Evolutionary conservation across 2,888 invertebrate species (phyloP).

Genomic region (Limnephilus auricula): DNA sequence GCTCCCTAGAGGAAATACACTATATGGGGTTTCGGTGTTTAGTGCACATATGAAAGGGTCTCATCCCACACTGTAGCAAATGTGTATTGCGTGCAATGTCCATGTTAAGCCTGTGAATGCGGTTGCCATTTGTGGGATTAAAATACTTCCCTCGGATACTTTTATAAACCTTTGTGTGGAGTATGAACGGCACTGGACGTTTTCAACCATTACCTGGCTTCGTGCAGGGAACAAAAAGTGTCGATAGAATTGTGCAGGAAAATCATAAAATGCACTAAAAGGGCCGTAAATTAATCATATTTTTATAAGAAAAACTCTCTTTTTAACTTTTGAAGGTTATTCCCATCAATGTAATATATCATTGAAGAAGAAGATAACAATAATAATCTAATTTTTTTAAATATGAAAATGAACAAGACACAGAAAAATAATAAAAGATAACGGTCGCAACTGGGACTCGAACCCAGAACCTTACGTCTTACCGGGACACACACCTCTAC

Average conservation of each 20-base stretch:
- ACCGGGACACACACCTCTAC: too few species aligned
- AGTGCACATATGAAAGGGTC: neutral
- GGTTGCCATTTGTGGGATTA: slow-evolving; percentile 63
- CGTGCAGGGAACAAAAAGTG: neutral
- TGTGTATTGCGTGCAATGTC: slow-evolving; percentile 6
- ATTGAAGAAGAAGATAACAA: too few species aligned
- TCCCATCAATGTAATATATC: too few species aligned
- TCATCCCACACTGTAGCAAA: neutral
- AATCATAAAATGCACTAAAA: neutral
- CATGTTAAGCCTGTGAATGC: slow-evolving; percentile 38
- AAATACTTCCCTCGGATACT: slow-evolving; percentile 49
- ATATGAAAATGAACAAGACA: too few species aligned
- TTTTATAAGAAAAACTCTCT: too few species aligned
- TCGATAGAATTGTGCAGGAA: neutral
- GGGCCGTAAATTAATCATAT: neutral
- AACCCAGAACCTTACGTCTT: too few species aligned
- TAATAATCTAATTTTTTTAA: too few species aligned
- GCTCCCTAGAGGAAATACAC: neutral
- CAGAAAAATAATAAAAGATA: too few species aligned
- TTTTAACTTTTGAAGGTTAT: too few species aligned
- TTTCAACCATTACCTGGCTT: slow-evolving; percentile 9
- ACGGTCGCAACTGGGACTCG: too few species aligned
- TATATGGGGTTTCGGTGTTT: neutral
- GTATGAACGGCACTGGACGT: slow-evolving; percentile 30
- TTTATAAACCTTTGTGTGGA: slow-evolving; percentile 36